Base-by-base conservation (phyloP, 2,113 vertebrate genomes). In the Pipra filicauda region DNA sequence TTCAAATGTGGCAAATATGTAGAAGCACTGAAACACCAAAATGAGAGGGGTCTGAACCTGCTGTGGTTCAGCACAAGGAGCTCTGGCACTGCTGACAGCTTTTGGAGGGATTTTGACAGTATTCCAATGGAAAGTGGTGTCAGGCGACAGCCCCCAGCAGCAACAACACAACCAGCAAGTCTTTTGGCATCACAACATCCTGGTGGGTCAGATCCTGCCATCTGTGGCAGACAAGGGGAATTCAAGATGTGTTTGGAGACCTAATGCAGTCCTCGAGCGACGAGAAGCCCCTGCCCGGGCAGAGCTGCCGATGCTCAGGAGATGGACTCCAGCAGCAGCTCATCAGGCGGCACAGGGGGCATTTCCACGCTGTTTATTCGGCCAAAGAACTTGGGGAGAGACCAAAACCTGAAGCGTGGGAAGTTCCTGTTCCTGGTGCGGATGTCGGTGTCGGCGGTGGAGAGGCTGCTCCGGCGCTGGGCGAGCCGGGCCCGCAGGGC, bases 251-350 rank as follows among this genome's bases (percentile, higher is more conserved):
- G 6, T 55, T 9, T 57, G 75, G 58, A 55, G 48, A 17, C n/a
- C 4, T 22, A 17, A 20, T 12, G 58, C 75, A 49, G 35, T 18
- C 64, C 55, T 43, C 14, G 8, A 31, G 55, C 41, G 17, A 49
- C 9, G 30, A 31, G 55, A 6, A 23, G 21, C 17, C 8, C n/a
- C 48, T 4, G 17, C 57, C 0, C 0, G 1, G 85, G 4, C 43
- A n/a, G 33, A 33, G n/a, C 5, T 0, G 22, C 35, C 26, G 31
- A 1, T 0, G 9, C 4, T 96, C 96, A 96, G 11, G 94, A 96
- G 92, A 94, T 95, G 83, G 96, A 96, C 77, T 97, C 95, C 65
- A 96, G 66, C 70, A 96, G 88, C 16, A 97, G 93, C 85, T 93
- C 96, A 0, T 96, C 95, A 0, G 96, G 92, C 0, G 92, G 95